Base-by-base conservation (phyloP, 2,113 vertebrate genomes). In the Syngnathus scovelli region DNA sequence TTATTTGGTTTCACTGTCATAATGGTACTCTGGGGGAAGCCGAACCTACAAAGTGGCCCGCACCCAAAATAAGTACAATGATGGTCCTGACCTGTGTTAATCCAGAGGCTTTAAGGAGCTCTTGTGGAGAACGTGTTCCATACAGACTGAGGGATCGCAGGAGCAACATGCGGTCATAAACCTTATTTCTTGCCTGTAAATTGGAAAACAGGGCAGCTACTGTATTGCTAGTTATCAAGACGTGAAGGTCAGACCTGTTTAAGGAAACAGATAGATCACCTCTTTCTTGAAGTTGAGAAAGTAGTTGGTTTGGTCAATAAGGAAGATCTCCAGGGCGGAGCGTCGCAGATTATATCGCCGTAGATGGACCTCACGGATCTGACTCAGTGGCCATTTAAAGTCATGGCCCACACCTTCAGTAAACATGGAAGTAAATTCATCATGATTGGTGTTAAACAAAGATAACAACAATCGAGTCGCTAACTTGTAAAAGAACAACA, bases 271-370 rank as follows among this genome's bases (percentile, higher is more conserved):
- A 36, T 23, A 33, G 13, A 71, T 68, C 71, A 96, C 96, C 93
- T 99, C 95, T 69, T 98, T 99, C 86, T 92, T 95, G 76, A 99
- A 98, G 88, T 98, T 99, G 62, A 99, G 93, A 83, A 99, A 99
- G 78, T 98, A 98, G 81, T 94, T 99, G 70, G 94, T 98, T 79
- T 99, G 97, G 80, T 99, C 97, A 10, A 94, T 93, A 74, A 98
- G 95, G 89, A 99, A 98, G 84, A 99, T 94, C 86, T 99, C 97
- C 82, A 99, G 86, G 62, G 97, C 97, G 0, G 97, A 98, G 72
- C 96, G 95, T 0, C 95, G 93, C 64, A 99, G 89, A 73, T 99
- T 99, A 66, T 97, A 99, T 37, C 97, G 90, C 39, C 96, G 91
- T 68, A 98, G 89, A 82, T 98, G 95, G 77, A 99, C 93, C 87